Conservation (phyloP, 2,888 invertebrate genomes). For the Thymelicus lineola region DNA sequence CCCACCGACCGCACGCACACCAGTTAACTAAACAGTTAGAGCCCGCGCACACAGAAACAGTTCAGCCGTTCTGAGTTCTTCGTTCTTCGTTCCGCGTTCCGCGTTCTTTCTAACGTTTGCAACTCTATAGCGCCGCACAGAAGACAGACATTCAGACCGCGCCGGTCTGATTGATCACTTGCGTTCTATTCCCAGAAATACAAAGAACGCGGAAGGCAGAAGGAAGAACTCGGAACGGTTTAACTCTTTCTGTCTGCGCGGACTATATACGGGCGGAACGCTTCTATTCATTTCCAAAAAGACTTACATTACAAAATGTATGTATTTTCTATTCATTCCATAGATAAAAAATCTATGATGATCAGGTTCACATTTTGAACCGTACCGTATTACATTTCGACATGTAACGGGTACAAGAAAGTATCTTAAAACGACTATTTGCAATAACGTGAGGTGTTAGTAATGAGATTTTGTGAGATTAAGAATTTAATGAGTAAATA, state of each 20-base stretch:
- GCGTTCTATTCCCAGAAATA: no score
- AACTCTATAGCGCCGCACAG: no score
- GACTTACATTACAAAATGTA: conserved; percentile 12
- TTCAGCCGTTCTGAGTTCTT: no score
- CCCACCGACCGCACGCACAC: not conserved
- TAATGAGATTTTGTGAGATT: conserved; percentile 46
- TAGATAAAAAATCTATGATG: conserved; percentile 1
- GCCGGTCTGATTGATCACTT: no score
- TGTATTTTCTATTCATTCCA: conserved; percentile 1
- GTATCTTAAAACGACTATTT: conserved; percentile 38
- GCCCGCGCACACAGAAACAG: no score
- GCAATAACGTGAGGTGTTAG: conserved; percentile 39
- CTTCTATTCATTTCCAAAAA: not conserved
- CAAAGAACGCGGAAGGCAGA: no score
- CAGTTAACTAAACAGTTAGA: not conserved
- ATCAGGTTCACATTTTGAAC: not conserved
- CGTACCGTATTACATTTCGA: conserved; percentile 41
- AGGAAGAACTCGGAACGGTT: no score
- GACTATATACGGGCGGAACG: conserved; percentile 6
- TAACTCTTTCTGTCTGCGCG: no score
- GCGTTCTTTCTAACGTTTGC: no score
- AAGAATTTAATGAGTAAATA: conserved; percentile 31
- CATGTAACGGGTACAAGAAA: conserved; percentile 46
- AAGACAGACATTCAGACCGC: no score
- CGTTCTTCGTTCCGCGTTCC: no score